Evolutionary conservation across 2,797 vertebrate species (phyloP).

Genomic region (Sebastes wilsoni): DNA sequence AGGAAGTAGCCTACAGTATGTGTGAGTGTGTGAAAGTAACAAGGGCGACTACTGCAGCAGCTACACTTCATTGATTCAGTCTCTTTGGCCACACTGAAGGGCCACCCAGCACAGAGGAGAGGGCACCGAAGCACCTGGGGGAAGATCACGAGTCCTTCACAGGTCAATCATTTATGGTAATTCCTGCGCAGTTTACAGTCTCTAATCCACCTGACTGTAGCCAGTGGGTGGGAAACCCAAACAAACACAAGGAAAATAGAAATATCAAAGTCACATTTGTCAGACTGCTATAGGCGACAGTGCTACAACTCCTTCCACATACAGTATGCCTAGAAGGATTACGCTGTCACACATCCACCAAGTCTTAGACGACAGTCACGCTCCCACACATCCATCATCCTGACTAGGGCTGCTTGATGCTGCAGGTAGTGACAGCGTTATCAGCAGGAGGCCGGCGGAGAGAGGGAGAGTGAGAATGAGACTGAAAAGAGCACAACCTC

Average conservation of each 20-base stretch:
- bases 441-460: constrained; percentile 51
- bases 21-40: constrained; percentile 1
- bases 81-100: not conserved
- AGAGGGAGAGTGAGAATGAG: constrained; percentile 20
- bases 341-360: constrained; percentile 26
- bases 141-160: constrained; percentile 7
- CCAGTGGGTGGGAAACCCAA: not conserved
- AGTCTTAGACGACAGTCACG: constrained; percentile 38
- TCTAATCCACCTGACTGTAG: not conserved
- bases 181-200: not conserved
- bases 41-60: not conserved
- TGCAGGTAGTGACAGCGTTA: constrained; percentile 42
- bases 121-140: not conserved
- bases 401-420: constrained; percentile 44
- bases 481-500: constrained; percentile 51
- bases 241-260: not conserved
- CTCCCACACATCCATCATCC: constrained; percentile 36
- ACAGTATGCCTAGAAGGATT: constrained; percentile 29
- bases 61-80: constrained; percentile 21
- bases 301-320: constrained; percentile 1
- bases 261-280: not conserved
- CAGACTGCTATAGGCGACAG: not conserved
- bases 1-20: not conserved
- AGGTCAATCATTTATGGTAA: constrained; percentile 32
- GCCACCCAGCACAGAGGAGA: not conserved